phyloP scores from a whole-genome alignment of 2,888 invertebrate genomes.

The Dexiosoma caninum region DNA sequence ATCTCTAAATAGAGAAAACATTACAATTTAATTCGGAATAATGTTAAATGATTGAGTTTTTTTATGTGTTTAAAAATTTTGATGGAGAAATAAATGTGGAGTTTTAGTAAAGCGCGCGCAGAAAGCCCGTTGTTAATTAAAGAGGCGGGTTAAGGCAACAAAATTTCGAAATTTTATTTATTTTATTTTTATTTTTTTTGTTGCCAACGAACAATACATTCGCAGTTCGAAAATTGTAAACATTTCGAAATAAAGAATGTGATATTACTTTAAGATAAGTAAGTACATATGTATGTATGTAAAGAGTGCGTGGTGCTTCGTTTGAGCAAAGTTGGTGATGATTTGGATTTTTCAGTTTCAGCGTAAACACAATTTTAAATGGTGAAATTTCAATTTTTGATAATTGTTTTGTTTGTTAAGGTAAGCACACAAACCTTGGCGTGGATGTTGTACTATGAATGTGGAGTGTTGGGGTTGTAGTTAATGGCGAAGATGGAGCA shows the following conservation, averaged over 20 bases:
- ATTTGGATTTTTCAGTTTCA: not conserved
- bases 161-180: not conserved
- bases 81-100: constrained; percentile 16
- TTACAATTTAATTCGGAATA: constrained; percentile 27
- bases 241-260: not conserved
- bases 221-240: not conserved
- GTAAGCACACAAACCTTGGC: constrained; percentile 76
- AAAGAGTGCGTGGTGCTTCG: not conserved
- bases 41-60: constrained; percentile 17
- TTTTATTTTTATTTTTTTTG: too few relatives aligned
- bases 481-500: constrained; percentile 76
- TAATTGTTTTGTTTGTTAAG: constrained; percentile 43
- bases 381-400: constrained; percentile 2
- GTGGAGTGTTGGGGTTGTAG: constrained; percentile 70
- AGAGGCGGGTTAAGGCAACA: not conserved
- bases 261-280: not conserved
- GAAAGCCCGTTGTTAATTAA: not conserved
- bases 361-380: constrained; percentile 19
- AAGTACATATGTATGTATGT: not conserved
- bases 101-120: constrained; percentile 34
- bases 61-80: constrained; percentile 1
- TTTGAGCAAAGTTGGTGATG: not conserved
- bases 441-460: constrained; percentile 74
- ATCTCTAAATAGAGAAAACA: constrained; percentile 72
- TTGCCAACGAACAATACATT: not conserved